Evolutionary conservation across 2,797 vertebrate genomes (phyloP), one percentile per base, ranked within the genome.

Genomic region (Leptoclinus maculatus): DNA sequence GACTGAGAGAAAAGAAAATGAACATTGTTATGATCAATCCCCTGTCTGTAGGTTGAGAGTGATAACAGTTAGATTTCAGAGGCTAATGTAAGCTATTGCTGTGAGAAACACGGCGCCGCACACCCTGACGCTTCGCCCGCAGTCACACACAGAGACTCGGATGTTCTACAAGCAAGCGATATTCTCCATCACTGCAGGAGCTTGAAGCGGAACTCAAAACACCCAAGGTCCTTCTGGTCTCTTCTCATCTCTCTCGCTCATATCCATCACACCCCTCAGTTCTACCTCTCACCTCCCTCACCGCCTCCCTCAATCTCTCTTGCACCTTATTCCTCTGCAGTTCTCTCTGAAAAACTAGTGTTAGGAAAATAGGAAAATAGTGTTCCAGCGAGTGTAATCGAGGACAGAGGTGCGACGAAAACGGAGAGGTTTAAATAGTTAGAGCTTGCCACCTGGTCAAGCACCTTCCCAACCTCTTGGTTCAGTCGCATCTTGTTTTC

Each of bases 211-310:
- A 92, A 83, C 84, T 87, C 84, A 17, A 83, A 82, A 78, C 74
- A 87, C 65, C 79, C 87, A 88, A 91, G 88, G 91, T 90, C 87
- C 84, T 93, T 87, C 86, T 91, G 85, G 78, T 84, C 83, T 86
- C 80, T 75, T 87, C 84, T 88, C 78, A 58, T 87, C 76, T 76
- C 83, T 86, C 84, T 51, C 82, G 84, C 79, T 85, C 80, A 86
- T 89, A 90, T 91, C 86, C 85, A 83, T 87, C 84, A 91, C 84
- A 91, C 85, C 88, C 82, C 86, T 87, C 78, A 80, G 79, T 82
- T 83, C 88, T 85, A 70, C 80, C 78, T 91, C 88, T 87, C 87
- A 83, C 83, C 89, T 91, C 83, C 71, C 59, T 82, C 71, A 39
- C 58, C 47, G 14, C 78, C 74, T 76, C 71, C 79, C 77, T 84